Base-by-base conservation (phyloP, 1,140 invertebrate genomes). In the Carposina sasakii region DNA sequence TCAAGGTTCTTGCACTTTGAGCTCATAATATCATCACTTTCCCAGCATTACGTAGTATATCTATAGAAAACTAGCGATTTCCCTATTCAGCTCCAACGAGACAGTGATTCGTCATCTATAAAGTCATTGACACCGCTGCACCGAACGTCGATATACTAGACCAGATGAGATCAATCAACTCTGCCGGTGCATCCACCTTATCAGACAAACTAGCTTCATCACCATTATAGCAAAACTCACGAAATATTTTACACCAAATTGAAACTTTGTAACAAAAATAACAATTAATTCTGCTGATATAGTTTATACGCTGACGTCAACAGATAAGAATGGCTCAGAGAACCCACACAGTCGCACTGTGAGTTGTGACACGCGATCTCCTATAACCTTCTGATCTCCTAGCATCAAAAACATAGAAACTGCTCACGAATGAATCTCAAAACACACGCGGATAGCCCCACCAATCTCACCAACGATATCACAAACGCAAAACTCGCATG, bases 111-210 rank as follows among this genome's bases (percentile, higher is more conserved):
- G 72, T 77, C 72, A 77, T 76, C 67, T 59, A 65, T 71, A 64
- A 75, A 74, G 78, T 82, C 78, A 81, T 76, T 81, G 78, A 78
- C 78, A 78, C 63, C 55, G 62, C 56, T 76, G 71, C 71, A 71
- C 26, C 50, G 57, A 60, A 64, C 58, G 63, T 59, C 61, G 58
- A 66, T 72, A 73, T 71, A 73, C 68, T 72, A 66, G 69, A 72
- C n/a, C n/a, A 72, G 64, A 75, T 71, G 68, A 81, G 75, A 76
- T 72, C 77, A 81, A 67, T 76, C 67, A 76, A 78, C 71, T 69
- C 67, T 53, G 41, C 21, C 46, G 50, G 61, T 73, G 75, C 74
- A 81, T 75, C 63, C 61, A 72, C 63, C 71, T 73, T 71, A 71
- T 77, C 67, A 71, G 54, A 65, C 52, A 63, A 62, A 55, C 60